These are phyloP conservation scores for Popillia japonica DNA, from an alignment of 1,140 invertebrate species.

Conservation along the genomic window DNA sequence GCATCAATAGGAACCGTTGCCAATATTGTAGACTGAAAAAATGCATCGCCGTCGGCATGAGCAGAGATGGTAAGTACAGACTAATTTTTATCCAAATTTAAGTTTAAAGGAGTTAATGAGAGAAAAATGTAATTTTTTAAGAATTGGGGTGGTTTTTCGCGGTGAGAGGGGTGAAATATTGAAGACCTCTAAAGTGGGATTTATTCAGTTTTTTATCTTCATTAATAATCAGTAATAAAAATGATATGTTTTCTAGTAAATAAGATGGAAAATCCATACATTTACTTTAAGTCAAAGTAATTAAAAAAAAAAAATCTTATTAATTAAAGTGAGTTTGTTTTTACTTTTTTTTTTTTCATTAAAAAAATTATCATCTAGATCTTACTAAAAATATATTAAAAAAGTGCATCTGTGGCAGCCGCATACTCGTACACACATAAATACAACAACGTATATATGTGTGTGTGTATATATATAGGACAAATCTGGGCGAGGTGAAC, in stretches of 20 bases:
- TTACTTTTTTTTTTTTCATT: neutral
- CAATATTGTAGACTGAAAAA: conserved; percentile 97
- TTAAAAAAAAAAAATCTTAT: neutral
- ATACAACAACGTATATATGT: neutral
- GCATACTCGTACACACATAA: neutral
- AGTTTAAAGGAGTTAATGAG: no score
- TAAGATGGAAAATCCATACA: neutral
- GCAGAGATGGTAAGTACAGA: conserved; percentile 86
- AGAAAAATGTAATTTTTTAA: neutral
- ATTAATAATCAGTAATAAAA: no score
- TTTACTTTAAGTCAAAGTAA: neutral
- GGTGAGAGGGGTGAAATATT: no score
- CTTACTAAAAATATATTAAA: neutral
- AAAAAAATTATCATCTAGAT: neutral
- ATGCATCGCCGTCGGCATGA: conserved; percentile 98
- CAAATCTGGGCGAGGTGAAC: conserved; percentile 49
- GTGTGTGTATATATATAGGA: conserved; percentile 34
- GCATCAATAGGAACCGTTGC: conserved; percentile 96
- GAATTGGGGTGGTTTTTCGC: no score
- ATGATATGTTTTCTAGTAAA: no score
- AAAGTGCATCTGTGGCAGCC: conserved; percentile 3
- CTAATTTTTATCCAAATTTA: no score
- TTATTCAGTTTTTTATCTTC: no score
- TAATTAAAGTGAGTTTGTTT: neutral
- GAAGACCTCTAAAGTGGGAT: no score